Percentiles rank a stretch among this genome's conserved stretches.
Evolutionary conservation across 2,113 vertebrate species (phyloP).

Genomic region (Eleginops maclovinus): DNA sequence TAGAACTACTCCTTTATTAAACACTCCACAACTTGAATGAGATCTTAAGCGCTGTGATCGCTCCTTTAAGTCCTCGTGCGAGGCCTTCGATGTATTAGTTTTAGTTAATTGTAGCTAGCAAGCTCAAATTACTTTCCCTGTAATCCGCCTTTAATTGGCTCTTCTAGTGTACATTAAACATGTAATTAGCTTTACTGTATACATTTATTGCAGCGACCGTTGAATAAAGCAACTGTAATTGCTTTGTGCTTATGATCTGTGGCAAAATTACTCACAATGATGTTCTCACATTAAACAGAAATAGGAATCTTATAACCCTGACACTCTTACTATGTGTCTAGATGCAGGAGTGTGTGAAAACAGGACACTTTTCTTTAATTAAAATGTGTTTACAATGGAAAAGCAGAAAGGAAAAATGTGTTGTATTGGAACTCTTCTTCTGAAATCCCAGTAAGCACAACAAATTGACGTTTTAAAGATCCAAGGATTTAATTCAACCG

Average conservation of each 20-base stretch:
- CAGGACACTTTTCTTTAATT: not conserved
- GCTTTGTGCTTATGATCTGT: conserved; percentile 50
- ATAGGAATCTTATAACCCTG: conserved; percentile 2
- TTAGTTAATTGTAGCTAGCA: conserved; percentile 53
- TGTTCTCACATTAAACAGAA: conserved; percentile 2
- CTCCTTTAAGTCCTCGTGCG: conserved; percentile 28
- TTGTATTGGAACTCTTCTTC: not conserved
- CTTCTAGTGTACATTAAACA: conserved; percentile 64
- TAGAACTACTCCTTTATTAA: conserved; percentile 2
- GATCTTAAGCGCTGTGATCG: conserved; percentile 45
- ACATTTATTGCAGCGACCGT: conserved; percentile 61
- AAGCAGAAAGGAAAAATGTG: not conserved
- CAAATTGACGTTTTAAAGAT: not conserved
- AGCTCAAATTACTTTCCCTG: conserved; percentile 57
- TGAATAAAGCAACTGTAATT: conserved; percentile 64
- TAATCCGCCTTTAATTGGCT: conserved; percentile 75
- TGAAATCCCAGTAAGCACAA: not conserved
- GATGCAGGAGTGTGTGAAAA: not conserved
- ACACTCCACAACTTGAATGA: not conserved
- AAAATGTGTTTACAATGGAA: not conserved
- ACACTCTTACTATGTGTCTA: not conserved
- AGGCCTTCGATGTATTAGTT: conserved; percentile 48
- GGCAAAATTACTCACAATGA: conserved; percentile 36
- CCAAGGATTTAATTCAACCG: not conserved
- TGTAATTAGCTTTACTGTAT: conserved; percentile 71